Percentiles rank a stretch among this genome's conserved stretches.
Evolutionary conservation across 2,113 vertebrate species (phyloP).

Genomic region (Tragulus kanchil): DNA sequence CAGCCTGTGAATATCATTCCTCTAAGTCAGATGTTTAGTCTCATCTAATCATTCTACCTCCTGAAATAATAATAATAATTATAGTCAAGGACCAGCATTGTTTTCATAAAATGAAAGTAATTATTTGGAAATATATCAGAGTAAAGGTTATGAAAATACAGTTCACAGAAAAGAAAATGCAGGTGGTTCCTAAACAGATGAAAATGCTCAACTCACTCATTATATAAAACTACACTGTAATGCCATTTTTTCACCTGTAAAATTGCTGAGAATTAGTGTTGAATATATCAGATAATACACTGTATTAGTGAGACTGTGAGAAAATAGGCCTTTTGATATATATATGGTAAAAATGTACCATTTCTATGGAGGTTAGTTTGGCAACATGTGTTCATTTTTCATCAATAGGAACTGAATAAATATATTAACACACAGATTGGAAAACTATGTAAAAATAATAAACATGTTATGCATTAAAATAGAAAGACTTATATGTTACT

Average conservation of each 20-base stretch:
- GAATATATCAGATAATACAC: background rate
- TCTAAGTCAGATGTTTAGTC: background rate
- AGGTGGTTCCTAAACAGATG: background rate
- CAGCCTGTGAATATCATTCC: background rate
- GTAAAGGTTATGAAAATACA: background rate
- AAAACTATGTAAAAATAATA: slow-evolving; percentile 23
- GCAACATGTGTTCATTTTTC: background rate
- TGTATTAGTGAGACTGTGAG: background rate
- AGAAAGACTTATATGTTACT: background rate
- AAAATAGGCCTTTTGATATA: background rate
- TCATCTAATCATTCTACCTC: background rate
- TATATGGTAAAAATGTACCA: background rate
- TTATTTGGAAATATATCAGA: background rate
- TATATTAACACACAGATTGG: background rate
- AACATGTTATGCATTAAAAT: background rate
- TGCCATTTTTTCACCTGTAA: background rate
- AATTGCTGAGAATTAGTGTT: background rate
- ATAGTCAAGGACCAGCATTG: background rate
- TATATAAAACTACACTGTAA: background rate
- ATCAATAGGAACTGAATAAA: background rate
- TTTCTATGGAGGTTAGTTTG: background rate
- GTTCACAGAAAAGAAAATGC: background rate
- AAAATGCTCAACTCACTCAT: background rate
- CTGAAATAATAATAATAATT: background rate
- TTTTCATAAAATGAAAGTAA: background rate